Conservation (phyloP, 2,113 vertebrate species). For the Rattus rattus region DNA sequence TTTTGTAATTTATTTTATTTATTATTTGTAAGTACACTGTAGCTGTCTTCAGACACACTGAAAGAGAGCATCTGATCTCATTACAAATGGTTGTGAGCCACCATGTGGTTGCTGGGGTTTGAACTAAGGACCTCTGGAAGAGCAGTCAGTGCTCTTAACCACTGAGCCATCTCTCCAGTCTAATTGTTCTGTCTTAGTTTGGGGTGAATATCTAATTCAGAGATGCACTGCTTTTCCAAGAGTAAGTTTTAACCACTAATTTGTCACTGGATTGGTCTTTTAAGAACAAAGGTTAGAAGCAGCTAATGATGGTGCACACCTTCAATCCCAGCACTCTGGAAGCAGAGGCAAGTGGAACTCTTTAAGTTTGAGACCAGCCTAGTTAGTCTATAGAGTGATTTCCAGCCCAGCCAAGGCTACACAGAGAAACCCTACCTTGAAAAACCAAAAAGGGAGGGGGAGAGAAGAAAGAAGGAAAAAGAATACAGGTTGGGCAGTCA, state of each 20-base stretch:
- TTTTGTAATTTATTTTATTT: too few species aligned
- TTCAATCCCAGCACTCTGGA: not conserved
- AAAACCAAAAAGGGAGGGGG: not conserved
- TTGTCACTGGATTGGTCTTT: not conserved
- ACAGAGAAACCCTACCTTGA: not conserved
- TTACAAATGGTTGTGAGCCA: too few species aligned
- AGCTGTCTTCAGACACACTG: too few species aligned
- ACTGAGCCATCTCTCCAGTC: too few species aligned
- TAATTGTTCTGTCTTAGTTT: not conserved
- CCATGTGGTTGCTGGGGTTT: too few species aligned
- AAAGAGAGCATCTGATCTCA: too few species aligned
- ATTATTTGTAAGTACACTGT: too few species aligned
- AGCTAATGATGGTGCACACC: not conserved
- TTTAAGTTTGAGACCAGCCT: not conserved
- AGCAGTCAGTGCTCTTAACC: too few species aligned
- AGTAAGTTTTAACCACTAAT: not conserved
- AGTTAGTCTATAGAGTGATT: not conserved
- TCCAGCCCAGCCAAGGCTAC: not conserved
- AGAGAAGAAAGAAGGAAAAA: not conserved
- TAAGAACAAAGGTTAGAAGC: not conserved
- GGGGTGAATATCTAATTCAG: not conserved
- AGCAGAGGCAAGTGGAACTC: not conserved
- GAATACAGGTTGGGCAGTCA: not conserved
- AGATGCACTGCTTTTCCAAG: not conserved
- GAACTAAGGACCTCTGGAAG: too few species aligned